Base-by-base conservation (phyloP, 2,113 vertebrate genomes). In the Elephantulus edwardii region DNA sequence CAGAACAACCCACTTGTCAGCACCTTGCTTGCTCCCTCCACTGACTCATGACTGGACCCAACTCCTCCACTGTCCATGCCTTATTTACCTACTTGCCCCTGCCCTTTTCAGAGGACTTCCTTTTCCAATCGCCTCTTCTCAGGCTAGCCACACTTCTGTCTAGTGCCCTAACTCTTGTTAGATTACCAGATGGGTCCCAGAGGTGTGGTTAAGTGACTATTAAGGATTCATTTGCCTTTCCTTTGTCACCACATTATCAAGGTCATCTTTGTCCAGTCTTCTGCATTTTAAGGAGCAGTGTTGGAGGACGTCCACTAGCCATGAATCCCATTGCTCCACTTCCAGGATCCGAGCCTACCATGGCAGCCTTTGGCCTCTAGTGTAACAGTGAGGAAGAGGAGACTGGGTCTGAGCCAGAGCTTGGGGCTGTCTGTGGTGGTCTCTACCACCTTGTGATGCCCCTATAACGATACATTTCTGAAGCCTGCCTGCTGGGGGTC, bases 401-500 rank as follows among this genome's bases (percentile, higher is more conserved):
- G 40, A 64, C n/a, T 64, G 58, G 54, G 46, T 80, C 60, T 74
- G 68, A 30, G 14, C 16, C 83, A 92, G 77, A n/a, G 54, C 48
- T 93, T 89, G 54, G 42, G 56, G 10, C 46, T 74, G 48, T 1
- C 74, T 60, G 8, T 60, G 54, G 58, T 82, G 70, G 60, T 56
- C 60, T 88, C 64, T 66, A 50, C 16, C 76, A 46, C 80, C 40
- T 82, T 75, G 42, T 35, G 48, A 83, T 38, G 75, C 46, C n/a
- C 22, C 35, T 68, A 30, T 10, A 91, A 58, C 28, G 40, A 56
- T 70, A 40, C 19, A 60, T 33, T 56, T 68, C 86, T 84, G 66
- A 30, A 52, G 42, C 66, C 64, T 81, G 40, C 72, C 93, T 56
- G 80, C 80, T 71, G 94, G 95, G 95, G 95, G 95, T 95, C 96